phyloP scores from a whole-genome alignment of 2,113 vertebrate genomes.

The Pao palembangensis region DNA sequence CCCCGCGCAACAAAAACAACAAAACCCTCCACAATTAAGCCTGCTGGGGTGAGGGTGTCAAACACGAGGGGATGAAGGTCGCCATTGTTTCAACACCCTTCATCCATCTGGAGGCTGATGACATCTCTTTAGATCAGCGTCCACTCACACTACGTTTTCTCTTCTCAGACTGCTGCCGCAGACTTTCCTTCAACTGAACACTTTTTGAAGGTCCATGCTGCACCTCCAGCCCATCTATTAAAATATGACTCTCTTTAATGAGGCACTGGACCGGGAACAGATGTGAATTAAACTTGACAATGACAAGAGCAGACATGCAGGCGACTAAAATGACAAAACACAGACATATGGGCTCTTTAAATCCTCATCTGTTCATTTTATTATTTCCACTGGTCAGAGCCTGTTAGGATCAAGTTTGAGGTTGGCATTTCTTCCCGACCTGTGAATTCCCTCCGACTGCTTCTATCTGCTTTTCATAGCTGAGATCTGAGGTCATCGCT shows the following conservation, averaged over 20 bases:
- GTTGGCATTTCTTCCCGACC: constrained; percentile 26
- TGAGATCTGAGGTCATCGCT: constrained; percentile 38
- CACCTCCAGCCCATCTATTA: neutral
- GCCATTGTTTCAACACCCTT: constrained; percentile 51
- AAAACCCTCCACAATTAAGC: constrained; percentile 34
- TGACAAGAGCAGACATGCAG: constrained; percentile 17
- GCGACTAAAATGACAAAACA: constrained; percentile 23
- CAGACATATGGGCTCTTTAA: constrained; percentile 32
- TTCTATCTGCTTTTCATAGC: constrained; percentile 23
- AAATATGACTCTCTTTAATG: constrained; percentile 31
- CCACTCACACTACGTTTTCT: neutral
- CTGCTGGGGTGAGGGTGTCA: constrained; percentile 39
- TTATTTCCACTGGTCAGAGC: constrained; percentile 4
- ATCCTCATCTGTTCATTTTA: constrained; percentile 14
- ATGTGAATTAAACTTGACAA: constrained; percentile 10
- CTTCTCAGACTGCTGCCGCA: constrained; percentile 7
- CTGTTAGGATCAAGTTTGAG: constrained; percentile 13
- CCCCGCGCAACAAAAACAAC: constrained; percentile 26
- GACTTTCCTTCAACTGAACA: constrained; percentile 10
- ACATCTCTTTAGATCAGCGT: constrained; percentile 25
- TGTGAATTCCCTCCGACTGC: constrained; percentile 7
- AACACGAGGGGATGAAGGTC: constrained; percentile 49
- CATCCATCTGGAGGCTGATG: constrained; percentile 21
- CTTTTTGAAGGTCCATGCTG: constrained; percentile 7
- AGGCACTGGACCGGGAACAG: constrained; percentile 31